Base-by-base conservation (phyloP, 1,140 invertebrate genomes). In the Patella vulgata region DNA sequence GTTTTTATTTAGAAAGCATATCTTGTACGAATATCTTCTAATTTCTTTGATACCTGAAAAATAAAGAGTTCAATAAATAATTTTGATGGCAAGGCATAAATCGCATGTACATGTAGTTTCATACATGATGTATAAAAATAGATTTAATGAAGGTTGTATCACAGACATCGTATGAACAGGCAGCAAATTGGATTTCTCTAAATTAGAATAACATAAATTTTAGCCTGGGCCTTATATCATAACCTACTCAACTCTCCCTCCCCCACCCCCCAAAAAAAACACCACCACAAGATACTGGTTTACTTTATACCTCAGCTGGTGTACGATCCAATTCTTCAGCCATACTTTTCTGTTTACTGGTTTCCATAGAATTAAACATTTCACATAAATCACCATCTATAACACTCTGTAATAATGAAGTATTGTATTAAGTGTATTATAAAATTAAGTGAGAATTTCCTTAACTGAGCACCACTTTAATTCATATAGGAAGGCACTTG, bases 341-440 rank as follows among this genome's bases (percentile, higher is more conserved):
- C 58, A 99, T 98, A 63, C 90, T 92, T 76, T 97, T 97, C 78
- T 99, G 98, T 83, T 98, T 99, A 0, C 86, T 84, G 0, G 91
- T 88, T 72, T 99, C 97, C 63, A 99, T 89, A 0, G 96, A 97
- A 79, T 97, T 97, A 82, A 96, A 99, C 85, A 99, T 96, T 85
- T 99, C 98, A 83, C 98, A 99, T 3, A 99, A 86, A 85, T 99
- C 98, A 5, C 98, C 98, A 85, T 99, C 98, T 66, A 99, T 93
- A 0, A 99, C 95, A 87, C 96, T 97, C 89, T 95, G 71, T 9
- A 85, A 77, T 50, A 63, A 51, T 44, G 47, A 61, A 40, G n/a
- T n/a, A n/a, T n/a, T n/a, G n/a, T n/a, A n/a, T n/a, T n/a, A n/a
- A n/a, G n/a, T n/a, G n/a, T n/a, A n/a, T n/a, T n/a, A n/a, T n/a